Conservation (phyloP, 2,113 vertebrate species). For the Willisornis vidua region DNA sequence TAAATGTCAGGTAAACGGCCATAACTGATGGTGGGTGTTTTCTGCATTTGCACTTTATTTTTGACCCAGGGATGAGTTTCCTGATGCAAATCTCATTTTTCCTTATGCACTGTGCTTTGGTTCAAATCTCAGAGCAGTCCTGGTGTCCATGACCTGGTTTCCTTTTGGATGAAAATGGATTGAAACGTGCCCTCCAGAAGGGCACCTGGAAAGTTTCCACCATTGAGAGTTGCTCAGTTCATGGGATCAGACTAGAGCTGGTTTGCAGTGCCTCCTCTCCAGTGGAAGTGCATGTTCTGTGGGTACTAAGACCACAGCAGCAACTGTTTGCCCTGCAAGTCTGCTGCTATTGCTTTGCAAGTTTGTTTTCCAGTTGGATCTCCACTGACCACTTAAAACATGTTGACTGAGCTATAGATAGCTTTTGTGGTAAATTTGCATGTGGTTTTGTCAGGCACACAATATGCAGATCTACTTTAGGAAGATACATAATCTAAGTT, state of each 20-base stretch:
- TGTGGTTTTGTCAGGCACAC: neutral
- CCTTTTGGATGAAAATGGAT: neutral
- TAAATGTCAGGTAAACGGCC: neutral
- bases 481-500: neutral
- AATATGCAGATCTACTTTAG: neutral
- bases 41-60: constrained; percentile 13
- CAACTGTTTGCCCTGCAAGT: neutral
- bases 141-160: neutral
- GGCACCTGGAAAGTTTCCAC: neutral
- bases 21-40: neutral
- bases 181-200: neutral
- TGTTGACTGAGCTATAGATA: neutral
- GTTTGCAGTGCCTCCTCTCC: neutral
- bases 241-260: neutral
- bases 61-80: neutral
- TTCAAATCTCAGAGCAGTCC: neutral
- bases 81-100: neutral
- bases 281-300: neutral
- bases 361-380: neutral
- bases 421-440: neutral
- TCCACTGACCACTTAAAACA: neutral
- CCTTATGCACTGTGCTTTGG: neutral
- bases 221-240: neutral
- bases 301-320: neutral
- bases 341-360: neutral